Evolutionary conservation across 64 coral and sea anemone genomes (phyloP).

Genomic region (Hydrozoanthus tunicans): DNA sequence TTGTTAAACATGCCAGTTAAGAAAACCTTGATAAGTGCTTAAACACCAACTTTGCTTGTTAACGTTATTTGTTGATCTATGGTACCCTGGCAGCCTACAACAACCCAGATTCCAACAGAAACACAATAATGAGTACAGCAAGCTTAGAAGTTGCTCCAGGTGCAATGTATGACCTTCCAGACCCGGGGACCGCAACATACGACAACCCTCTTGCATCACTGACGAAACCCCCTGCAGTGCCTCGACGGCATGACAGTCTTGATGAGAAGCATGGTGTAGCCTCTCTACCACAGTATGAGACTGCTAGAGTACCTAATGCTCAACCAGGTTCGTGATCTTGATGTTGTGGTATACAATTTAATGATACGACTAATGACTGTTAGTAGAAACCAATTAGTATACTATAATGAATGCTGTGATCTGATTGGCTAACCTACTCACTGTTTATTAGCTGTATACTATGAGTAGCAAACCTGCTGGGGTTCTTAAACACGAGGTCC

Average conservation of each 20-base stretch:
- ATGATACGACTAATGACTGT: neutral
- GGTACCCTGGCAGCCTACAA: neutral
- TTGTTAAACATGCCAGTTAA: too few relatives aligned
- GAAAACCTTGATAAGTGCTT: too few relatives aligned
- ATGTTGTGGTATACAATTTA: neutral
- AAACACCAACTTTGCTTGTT: neutral
- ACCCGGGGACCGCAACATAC: slow-evolving; percentile 30
- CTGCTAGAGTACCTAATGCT: neutral
- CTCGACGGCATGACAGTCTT: slow-evolving; percentile 34
- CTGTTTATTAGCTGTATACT: too few relatives aligned
- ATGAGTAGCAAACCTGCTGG: too few relatives aligned
- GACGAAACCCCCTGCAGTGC: slow-evolving; percentile 10
- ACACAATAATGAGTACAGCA: slow-evolving; percentile 20
- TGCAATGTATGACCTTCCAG: slow-evolving; percentile 40
- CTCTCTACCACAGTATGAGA: neutral
- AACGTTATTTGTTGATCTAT: neutral
- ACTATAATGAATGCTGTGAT: too few relatives aligned
- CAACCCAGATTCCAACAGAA: slow-evolving; percentile 28
- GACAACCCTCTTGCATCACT: slow-evolving; percentile 43
- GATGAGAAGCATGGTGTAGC: neutral
- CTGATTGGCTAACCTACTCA: too few relatives aligned
- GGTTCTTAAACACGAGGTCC: too few relatives aligned
- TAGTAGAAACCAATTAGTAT: too few relatives aligned
- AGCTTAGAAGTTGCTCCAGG: slow-evolving; percentile 36
- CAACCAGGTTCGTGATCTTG: slow-evolving; percentile 1